Evolutionary conservation across 2,797 vertebrate species (phyloP).

Genomic region (Pangasius macronema): DNA sequence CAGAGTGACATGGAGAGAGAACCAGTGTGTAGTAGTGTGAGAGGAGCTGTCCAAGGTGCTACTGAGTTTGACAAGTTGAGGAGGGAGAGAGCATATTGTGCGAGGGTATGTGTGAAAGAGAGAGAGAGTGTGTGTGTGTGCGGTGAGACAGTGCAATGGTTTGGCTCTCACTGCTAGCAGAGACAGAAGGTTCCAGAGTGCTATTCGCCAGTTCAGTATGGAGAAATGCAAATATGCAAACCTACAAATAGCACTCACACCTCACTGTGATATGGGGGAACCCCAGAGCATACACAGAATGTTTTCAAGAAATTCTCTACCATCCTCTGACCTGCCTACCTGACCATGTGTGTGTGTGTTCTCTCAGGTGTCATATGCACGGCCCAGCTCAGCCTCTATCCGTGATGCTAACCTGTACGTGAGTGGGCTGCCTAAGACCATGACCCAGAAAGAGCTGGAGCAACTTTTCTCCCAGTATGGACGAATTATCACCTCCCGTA

Average conservation of each 20-base stretch:
- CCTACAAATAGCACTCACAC: conserved; percentile 36
- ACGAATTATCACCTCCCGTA: conserved; percentile 99
- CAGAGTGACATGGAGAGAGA: conserved; percentile 39
- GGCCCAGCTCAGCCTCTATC: conserved; percentile 98
- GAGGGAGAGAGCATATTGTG: conserved; percentile 52
- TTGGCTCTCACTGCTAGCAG: conserved; percentile 56
- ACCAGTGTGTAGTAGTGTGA: conserved; percentile 39
- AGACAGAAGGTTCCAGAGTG: conserved; percentile 57
- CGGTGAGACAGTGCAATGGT: conserved; percentile 39
- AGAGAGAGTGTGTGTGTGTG: conserved; percentile 29
- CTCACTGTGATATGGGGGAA: conserved; percentile 10
- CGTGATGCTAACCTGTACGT: conserved; percentile 99
- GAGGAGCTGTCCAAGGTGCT: conserved; percentile 57
- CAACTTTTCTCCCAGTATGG: conserved; percentile 99
- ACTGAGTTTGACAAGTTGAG: conserved; percentile 52
- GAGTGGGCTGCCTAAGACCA: conserved; percentile 98
- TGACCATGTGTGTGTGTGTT: conserved; percentile 29
- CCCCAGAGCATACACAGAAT: neutral
- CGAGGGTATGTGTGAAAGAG: conserved; percentile 47
- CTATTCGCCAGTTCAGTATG: conserved; percentile 53
- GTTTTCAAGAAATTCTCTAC: neutral
- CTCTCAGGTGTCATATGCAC: conserved; percentile 93
- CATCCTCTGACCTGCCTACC: conserved; percentile 2
- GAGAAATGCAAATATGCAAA: conserved; percentile 45
- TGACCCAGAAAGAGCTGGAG: conserved; percentile 99